Base-by-base conservation (phyloP, 2,113 vertebrate species). In the Saccopteryx leptura region DNA sequence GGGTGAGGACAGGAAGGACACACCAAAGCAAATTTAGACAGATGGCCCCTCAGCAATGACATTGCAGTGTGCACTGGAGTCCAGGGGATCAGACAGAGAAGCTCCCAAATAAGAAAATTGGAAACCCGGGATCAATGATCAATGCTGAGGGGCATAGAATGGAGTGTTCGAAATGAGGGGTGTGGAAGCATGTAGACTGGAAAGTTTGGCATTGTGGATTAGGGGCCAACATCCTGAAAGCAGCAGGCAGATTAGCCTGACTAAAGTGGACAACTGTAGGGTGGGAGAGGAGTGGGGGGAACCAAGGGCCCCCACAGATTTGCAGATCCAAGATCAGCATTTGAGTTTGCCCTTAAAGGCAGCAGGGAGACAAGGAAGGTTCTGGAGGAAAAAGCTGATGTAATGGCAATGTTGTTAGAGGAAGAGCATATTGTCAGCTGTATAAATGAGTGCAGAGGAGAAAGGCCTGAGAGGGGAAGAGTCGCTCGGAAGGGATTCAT, bases 121-220 rank as follows among this genome's bases (percentile, higher is more conserved):
- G 60, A 5, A 65, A 24, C 48, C 13, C 0, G 0, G 4, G 66
- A 68, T 68, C 66, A 68, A 1, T 9, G 66, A 68, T 68, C 66
- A 68, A 31, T 14, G 19, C 46, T 19, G 54, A 60, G 72, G 26
- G 26, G 1, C 2, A 33, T 68, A 31, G 15, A 17, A 0, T 18
- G 19, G 11, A 23, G 46, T 23, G 9, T n/a, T 0, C 5, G 54
- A 13, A 26, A 60, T 48, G 60, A 39, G n/a, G 11, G 2, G 1
- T 33, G 4, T 11, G 46, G 48, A 14, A 12, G 5, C 15, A 11
- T 18, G 4, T 13, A 1, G 14, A 3, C 26, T 0, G 0, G 28
- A n/a, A 66, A 15, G 19, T n/a, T 31, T 66, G 46, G 46, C n/a
- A 10, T 17, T 23, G n/a, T 3, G 0, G 8, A 48, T 4, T 24